Conservation (phyloP, 2,797 vertebrate species). For the Tragelaphus oryx region DNA sequence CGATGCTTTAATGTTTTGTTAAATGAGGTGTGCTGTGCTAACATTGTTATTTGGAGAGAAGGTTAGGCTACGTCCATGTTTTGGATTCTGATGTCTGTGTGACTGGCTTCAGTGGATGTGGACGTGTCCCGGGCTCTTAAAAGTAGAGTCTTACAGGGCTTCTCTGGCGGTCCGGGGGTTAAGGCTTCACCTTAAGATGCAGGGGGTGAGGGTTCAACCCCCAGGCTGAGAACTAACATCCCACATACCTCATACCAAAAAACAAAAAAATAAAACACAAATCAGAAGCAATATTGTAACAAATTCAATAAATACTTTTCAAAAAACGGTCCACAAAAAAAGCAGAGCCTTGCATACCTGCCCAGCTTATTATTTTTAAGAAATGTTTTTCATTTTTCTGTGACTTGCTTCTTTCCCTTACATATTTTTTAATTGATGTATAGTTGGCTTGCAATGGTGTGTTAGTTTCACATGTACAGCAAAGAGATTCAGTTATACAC, state of each 20-base stretch:
- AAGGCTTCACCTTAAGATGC: background rate
- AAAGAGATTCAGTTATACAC: background rate
- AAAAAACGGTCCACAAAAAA: background rate
- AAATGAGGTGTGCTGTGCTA: slow-evolving; percentile 74
- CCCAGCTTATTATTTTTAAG: background rate
- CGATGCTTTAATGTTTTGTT: slow-evolving; percentile 70
- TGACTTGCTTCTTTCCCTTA: background rate
- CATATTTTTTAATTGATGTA: background rate
- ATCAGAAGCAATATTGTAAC: background rate
- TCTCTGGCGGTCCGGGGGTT: background rate
- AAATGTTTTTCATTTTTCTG: background rate
- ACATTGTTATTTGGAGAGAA: slow-evolving; percentile 25
- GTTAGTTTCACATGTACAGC: background rate
- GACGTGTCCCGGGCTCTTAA: background rate
- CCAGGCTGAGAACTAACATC: background rate
- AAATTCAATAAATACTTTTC: background rate
- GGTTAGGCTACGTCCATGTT: background rate
- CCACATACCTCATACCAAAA: background rate
- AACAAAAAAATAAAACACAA: background rate
- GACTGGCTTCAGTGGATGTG: background rate
- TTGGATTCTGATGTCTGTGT: background rate
- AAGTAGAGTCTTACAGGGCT: background rate
- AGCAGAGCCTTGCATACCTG: background rate
- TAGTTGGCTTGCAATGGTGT: background rate
- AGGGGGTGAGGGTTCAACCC: background rate